Percentiles rank a stretch among this genome's conserved stretches.
Evolutionary conservation across 2,797 vertebrate genomes (phyloP).

Genomic region (Esox masquinongy): DNA sequence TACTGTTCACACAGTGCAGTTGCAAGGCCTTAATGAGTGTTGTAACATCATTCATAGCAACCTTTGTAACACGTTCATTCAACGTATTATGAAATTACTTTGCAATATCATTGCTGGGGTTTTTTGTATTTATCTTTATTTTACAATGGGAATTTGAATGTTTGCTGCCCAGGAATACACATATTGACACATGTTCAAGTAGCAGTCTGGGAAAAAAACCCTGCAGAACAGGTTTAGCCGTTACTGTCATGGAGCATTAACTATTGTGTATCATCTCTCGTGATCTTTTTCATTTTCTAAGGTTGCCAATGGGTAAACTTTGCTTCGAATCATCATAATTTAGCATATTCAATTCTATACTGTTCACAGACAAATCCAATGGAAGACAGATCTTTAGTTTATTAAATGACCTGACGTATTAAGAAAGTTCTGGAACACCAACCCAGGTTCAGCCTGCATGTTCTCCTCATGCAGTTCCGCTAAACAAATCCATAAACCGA

Average conservation of each 20-base stretch:
- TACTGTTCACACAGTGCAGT: not conserved
- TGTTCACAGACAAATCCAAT: not conserved
- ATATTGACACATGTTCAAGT: not conserved
- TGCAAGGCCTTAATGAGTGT: not conserved
- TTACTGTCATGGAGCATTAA: not conserved
- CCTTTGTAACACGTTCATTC: not conserved
- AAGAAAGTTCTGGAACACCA: not conserved
- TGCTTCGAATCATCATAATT: not conserved
- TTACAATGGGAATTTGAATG: not conserved
- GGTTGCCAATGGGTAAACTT: not conserved
- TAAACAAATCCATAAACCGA: not conserved
- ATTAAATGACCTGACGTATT: not conserved
- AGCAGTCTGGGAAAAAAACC: not conserved
- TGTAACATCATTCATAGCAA: not conserved
- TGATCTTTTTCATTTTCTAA: not conserved
- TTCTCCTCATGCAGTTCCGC: not conserved
- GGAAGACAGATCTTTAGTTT: not conserved
- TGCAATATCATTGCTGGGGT: not conserved
- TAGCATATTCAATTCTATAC: not conserved
- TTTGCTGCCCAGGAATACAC: not conserved
- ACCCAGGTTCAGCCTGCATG: not conserved
- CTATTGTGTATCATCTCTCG: not conserved
- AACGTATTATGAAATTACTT: not conserved
- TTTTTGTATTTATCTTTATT: not conserved
- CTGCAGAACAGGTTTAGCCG: not conserved